Evolutionary conservation across 2,113 vertebrate genomes (phyloP).

Genomic region (Nematolebias whitei): DNA sequence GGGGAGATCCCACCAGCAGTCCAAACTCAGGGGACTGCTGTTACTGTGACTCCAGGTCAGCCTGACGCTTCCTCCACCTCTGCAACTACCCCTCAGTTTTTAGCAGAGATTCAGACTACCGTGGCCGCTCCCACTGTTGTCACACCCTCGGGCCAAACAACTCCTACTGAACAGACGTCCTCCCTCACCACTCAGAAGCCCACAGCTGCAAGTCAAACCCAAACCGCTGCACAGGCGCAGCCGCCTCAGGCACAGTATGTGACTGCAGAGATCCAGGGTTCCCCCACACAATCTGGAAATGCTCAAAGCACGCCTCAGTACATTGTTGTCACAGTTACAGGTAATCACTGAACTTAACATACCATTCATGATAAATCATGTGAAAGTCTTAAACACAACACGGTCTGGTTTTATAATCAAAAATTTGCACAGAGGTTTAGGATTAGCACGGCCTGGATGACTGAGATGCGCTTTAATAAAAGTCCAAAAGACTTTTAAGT

Average conservation of each 20-base stretch:
- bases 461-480: no score
- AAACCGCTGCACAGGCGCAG: slow-evolving; percentile 68
- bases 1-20: slow-evolving; percentile 86
- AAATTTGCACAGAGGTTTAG: not conserved
- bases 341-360: slow-evolving; percentile 67
- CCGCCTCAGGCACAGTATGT: slow-evolving; percentile 81
- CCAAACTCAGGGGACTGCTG: slow-evolving; percentile 77
- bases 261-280: slow-evolving; percentile 82
- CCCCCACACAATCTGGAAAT: slow-evolving; percentile 77
- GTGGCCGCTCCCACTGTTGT: slow-evolving; percentile 61
- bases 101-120: slow-evolving; percentile 73
- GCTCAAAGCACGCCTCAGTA: slow-evolving; percentile 86
- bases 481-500: no score
- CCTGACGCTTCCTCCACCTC: slow-evolving; percentile 63
- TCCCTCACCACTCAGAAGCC: slow-evolving; percentile 65
- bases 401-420: not conserved
- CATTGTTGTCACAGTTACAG: slow-evolving; percentile 92
- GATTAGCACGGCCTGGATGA: no score
- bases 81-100: slow-evolving; percentile 60
- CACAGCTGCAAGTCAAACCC: slow-evolving; percentile 58
- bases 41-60: slow-evolving; percentile 73
- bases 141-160: slow-evolving; percentile 66
- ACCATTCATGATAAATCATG: no score
- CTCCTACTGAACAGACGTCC: slow-evolving; percentile 54
- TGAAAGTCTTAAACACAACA: not conserved